These are phyloP conservation scores for Lagopus leucura DNA, from an alignment of 2,113 vertebrate species.

Conservation along the genomic window DNA sequence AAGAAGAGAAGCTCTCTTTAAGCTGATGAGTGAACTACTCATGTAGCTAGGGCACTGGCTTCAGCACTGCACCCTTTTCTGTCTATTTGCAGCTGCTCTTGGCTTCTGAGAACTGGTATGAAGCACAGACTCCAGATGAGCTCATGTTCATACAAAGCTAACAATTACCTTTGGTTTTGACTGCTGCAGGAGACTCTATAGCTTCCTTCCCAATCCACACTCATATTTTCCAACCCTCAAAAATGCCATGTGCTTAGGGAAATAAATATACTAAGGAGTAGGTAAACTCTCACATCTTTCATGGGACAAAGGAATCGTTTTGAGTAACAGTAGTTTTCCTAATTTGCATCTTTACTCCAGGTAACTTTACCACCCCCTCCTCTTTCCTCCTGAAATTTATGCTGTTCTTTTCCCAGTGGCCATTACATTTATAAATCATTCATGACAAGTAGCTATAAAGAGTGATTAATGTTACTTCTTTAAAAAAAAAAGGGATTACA, in stretches of 20 bases:
- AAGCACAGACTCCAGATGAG: neutral
- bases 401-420: neutral
- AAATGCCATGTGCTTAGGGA: neutral
- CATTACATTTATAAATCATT: neutral
- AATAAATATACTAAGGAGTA: neutral
- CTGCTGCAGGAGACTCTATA: neutral
- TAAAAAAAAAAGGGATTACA: neutral
- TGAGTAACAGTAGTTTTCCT: neutral
- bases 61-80: neutral
- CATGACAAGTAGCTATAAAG: neutral
- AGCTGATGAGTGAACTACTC: neutral
- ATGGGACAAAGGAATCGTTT: neutral
- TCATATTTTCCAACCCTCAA: slow-evolving; percentile 41
- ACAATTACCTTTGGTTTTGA: slow-evolving; percentile 46
- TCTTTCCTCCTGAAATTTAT: neutral
- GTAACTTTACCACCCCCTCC: neutral
- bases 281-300: neutral
- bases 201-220: neutral
- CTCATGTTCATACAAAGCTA: slow-evolving; percentile 23
- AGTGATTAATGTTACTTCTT: neutral
- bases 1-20: neutral
- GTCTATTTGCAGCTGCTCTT: slow-evolving; percentile 30
- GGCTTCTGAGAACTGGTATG: neutral
- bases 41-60: neutral
- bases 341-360: neutral